Evolutionary conservation across 2,113 vertebrate genomes (phyloP), one percentile per base, ranked within the genome.

Genomic region (Psettodes erumei): DNA sequence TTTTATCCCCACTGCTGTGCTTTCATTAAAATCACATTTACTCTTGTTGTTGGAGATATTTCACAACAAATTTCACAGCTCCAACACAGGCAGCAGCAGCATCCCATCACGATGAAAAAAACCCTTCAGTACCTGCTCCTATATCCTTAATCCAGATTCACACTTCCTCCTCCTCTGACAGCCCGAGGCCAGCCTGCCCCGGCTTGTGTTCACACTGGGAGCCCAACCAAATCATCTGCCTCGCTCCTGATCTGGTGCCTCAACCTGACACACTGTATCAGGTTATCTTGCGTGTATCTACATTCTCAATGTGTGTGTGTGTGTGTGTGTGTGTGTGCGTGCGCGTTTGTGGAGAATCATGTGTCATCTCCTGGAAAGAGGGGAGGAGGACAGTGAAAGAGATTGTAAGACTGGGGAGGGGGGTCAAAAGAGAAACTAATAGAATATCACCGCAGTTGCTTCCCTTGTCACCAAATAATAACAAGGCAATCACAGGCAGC

Each of bases 281-380:
- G 86, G 82, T 90, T 90, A 72, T 79, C 56, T 55, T 55, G 66
- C 38, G 5, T 65, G 78, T 70, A 30, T 81, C 37, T 58, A 62
- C 69, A 23, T 68, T 53, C 68, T 77, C 60, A 48, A 63, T 76
- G 69, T 69, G 60, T 60, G 69, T 19, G 48, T 27, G 45, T 28
- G 60, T 37, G 70, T 75, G 71, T 48, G 43, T 67, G 62, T 58
- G 65, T 40, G 54, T 63, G 76, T 59, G 65, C 65, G 67, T 62
- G 71, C 54, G 35, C 51, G 60, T 67, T 81, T 71, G 84, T 84
- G 75, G 75, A 87, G 82, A 86, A 69, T 91, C 68, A 69, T 86
- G 76, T 93, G 84, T 90, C 89, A 75, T 86, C 86, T 84, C 77
- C 71, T 69, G 85, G 75, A 87, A 86, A 71, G 72, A 63, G 48